Evolutionary conservation across 2,888 invertebrate genomes (phyloP), one percentile per base, ranked within the genome.

Genomic region (Molanna angustata): DNA sequence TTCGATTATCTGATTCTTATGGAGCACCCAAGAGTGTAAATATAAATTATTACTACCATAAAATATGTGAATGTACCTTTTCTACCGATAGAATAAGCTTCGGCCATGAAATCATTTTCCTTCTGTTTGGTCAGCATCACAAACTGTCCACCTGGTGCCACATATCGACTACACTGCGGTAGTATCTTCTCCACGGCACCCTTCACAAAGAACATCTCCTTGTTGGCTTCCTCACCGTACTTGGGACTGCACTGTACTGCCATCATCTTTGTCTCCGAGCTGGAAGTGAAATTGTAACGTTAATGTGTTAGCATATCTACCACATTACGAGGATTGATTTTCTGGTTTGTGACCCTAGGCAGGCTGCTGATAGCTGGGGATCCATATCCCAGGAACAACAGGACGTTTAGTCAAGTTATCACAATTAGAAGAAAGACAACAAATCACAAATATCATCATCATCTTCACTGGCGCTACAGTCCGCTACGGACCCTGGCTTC

Each of bases 211-310:
- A 84, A 88, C 32, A 90, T 80, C 68, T 93, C 91, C 65, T 86
- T 85, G 62, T 85, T 85, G 37, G 80, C 81, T 58, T 70, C 69
- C 62, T 86, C 85, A 51, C 80, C 80, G 66, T 87, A 88, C 66
- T 90, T 91, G 1, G 89, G 85, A 11, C 85, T 82, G 68, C 92
- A 94, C 70, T 90, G 93, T 19, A 99, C 97, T 3, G 94, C 92
- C 99, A 99, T 99, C 85, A 94, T 92, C 74, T 98, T 99, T 58
- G 94, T 93, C 65, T 99, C 99, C 0, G 97, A 97, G 63, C 86
- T 90, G 66, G 31, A 52, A 44, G n/a, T 3, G 19, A 21, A 32
- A 9, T 19, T 9, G 13, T 14, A 14, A 31, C 27, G 4, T 14
- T 19, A 17, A 11, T 14, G 40, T 14, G 17, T 3, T 16, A 40